Conservation (phyloP, 2,113 vertebrate species). For the Ancistrus triradiatus region DNA sequence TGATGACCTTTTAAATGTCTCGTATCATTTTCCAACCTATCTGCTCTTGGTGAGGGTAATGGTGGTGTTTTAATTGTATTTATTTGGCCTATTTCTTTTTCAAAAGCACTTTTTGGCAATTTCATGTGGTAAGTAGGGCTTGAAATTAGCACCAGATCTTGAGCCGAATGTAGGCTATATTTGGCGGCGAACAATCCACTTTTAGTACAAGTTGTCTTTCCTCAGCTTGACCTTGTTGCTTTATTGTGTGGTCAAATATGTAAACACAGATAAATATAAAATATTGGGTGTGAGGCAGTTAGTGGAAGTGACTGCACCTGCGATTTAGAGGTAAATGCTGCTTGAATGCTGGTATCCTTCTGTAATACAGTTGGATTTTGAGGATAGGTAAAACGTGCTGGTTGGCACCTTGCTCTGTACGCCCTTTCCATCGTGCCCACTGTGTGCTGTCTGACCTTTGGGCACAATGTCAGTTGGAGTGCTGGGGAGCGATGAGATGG, state of each 20-base stretch:
- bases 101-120: not conserved
- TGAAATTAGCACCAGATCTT: not conserved
- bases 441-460: constrained; percentile 31
- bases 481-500: constrained; percentile 25
- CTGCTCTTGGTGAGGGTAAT: not conserved
- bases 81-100: not conserved
- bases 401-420: constrained; percentile 12
- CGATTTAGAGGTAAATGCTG: too few relatives aligned
- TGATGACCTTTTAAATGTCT: too few relatives aligned
- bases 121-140: not conserved
- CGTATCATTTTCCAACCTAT: too few relatives aligned
- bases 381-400: not conserved
- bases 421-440: constrained; percentile 18
- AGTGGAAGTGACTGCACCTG: too few relatives aligned
- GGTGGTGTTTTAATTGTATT: not conserved
- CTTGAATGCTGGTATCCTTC: too few relatives aligned
- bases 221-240: too few relatives aligned
- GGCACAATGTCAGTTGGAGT: constrained; percentile 13
- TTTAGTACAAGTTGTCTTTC: too few relatives aligned
- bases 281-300: too few relatives aligned
- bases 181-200: not conserved
- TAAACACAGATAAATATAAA: too few relatives aligned
- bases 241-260: too few relatives aligned
- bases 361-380: not conserved
- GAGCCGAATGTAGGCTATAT: not conserved